Evolutionary conservation across 2,113 vertebrate species (phyloP), one percentile per base, ranked within the genome.

Genomic region (Actinemys pallida): DNA sequence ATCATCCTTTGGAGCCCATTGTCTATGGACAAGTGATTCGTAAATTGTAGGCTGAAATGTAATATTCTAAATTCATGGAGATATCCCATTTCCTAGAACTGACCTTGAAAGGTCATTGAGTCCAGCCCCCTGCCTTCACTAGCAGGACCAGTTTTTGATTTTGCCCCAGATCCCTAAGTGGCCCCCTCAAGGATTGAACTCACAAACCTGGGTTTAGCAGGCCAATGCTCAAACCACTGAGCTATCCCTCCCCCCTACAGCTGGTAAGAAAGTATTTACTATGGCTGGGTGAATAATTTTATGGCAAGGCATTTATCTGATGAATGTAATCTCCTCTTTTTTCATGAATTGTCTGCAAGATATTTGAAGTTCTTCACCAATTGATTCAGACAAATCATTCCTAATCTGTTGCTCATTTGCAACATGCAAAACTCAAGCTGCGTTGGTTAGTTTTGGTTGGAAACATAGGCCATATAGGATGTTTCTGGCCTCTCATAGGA

Each of bases 221-320:
- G 39, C 39, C 39, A 42, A 42, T 42, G 39, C 39, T 42, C 39
- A 42, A 42, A 42, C 39, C 39, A 42, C 39, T 42, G 39, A 42
- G 39, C 39, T 42, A 42, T 42, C 39, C 39, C 39, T 42, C 39
- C 39, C 39, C 39, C 39, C 39, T n/a, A 75, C 45, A 91, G 81
- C 93, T 81, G 45, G 50, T 62, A 94, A 84, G 31, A 69, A 93
- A 96, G 89, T 57, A 27, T 53, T 86, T 80, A 53, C 25, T 87
- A 24, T 39, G 84, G 10, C 56, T 75, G 59, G 87, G 72, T 53
- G 88, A 94, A 84, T 96, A 86, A 95, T 94, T 96, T 81, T 39
- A 47, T 76, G 91, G 50, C 27, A 76, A 91, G n/a, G n/a, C 17
- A 72, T 72, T 91, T 56, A 20, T 90, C 86, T 56, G 24, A 29